Base-by-base conservation (phyloP, 2,113 vertebrate species). In the Campylorhamphus procurvoides region DNA sequence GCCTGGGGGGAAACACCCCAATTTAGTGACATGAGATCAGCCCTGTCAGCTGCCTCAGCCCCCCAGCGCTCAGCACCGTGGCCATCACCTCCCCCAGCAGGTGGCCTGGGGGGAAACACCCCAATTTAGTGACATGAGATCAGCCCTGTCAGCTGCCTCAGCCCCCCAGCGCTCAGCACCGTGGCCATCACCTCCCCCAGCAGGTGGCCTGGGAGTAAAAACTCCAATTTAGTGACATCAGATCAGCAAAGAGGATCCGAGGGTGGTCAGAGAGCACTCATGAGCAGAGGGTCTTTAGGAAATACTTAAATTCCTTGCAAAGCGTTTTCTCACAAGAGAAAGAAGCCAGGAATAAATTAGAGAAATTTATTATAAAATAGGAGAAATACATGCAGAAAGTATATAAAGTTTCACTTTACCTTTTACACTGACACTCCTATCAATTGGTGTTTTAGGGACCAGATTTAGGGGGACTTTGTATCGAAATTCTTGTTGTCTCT, bases 361-460 rank as follows among this genome's bases (percentile, higher is more conserved):
- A 31, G 17, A 3, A 7, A 71, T 37, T 35, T 40, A 47, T 35
- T 18, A 29, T 0, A 7, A 95, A 93, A 49, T 8, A 72, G 29
- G 33, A 85, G 66, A 53, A 42, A 79, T 7, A 40, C 29, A 18
- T 27, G 24, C 6, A 62, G 47, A 47, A 74, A 62, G 24, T 5
- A 18, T 8, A 19, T 14, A 1, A 84, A 39, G 9, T 39, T 72
- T 76, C 10, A 7, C 4, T 85, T 97, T 98, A 99, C 99, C 99
- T 84, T 98, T 98, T 29, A 99, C 84, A 13, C 97, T 99, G 73
- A 99, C 91, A 39, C 91, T 87, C 66, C 98, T 98, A 31, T 98
- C 97, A 56, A 99, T 94, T 6, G 67, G 87, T 5, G 98, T 98
- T 95, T 99, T 98, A 39, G 99, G 99, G 39, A 99, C 99, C 24